A percentile compares a stretch with the other conserved stretches of the same genome.
Evolutionary conservation across 2,888 invertebrate species (phyloP).

Genomic region (Perizoma flavofasciatum): DNA sequence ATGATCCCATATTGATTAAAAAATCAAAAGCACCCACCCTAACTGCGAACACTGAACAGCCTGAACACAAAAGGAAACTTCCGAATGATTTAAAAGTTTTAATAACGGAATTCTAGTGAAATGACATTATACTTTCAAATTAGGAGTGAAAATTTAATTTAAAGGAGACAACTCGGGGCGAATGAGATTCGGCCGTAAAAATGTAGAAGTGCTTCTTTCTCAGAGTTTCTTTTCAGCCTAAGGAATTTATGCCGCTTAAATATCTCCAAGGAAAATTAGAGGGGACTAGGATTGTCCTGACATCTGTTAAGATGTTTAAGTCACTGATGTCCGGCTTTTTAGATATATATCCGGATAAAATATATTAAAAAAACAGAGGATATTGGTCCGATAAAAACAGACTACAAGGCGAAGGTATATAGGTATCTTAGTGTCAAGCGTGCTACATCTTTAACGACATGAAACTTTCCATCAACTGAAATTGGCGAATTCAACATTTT

Average conservation of each 20-base stretch:
- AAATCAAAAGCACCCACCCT: slow-evolving; percentile 78
- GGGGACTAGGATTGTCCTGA: slow-evolving; percentile 10
- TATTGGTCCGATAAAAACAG: too few species aligned
- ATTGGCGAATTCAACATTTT: too few species aligned
- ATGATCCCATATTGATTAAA: slow-evolving; percentile 83
- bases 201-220: slow-evolving; percentile 81
- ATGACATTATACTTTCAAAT: slow-evolving; percentile 85
- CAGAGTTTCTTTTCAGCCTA: slow-evolving; percentile 80
- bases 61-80: slow-evolving; percentile 68
- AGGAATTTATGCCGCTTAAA: slow-evolving; percentile 80
- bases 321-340: neutral
- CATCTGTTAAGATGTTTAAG: slow-evolving; percentile 7
- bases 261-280: slow-evolving; percentile 81
- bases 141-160: slow-evolving; percentile 85
- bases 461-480: too few species aligned
- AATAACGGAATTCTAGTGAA: slow-evolving; percentile 84
- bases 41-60: slow-evolving; percentile 39
- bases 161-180: slow-evolving; percentile 82
- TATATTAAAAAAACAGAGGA: too few species aligned
- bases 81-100: slow-evolving; percentile 84
- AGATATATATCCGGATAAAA: neutral
- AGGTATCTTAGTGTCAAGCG: too few species aligned
- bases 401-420: too few species aligned
- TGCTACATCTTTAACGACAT: too few species aligned
- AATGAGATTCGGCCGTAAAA: slow-evolving; percentile 80